Evolutionary conservation across 2,888 invertebrate species (phyloP).

Genomic region (Synanthedon myopaeformis): DNA sequence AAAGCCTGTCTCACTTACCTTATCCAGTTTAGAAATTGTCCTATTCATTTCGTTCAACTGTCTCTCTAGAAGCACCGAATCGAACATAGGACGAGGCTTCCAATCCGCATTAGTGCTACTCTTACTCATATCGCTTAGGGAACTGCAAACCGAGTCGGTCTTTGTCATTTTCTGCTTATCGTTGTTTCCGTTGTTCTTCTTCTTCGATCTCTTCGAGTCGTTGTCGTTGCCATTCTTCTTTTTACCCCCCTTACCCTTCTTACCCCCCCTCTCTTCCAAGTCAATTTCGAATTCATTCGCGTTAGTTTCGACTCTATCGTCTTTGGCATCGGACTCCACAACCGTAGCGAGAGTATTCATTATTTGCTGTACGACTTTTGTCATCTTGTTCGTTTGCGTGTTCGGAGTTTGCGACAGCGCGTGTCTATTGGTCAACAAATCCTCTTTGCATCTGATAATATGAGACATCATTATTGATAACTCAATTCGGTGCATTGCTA

Average conservation of each 20-base stretch:
- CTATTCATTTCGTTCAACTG: conserved; percentile 67
- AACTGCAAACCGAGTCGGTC: conserved; percentile 46
- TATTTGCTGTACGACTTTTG: conserved; percentile 31
- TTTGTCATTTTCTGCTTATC: conserved; percentile 30
- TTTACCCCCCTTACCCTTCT: conserved; percentile 10
- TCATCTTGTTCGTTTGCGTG: conserved; percentile 26
- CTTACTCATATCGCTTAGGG: conserved; percentile 42
- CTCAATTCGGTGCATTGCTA: too few species aligned
- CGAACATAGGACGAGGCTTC: conserved; percentile 16
- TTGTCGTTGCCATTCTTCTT: conserved; percentile 7
- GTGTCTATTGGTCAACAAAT: too few species aligned
- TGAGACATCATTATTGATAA: too few species aligned
- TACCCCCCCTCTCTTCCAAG: conserved; percentile 11
- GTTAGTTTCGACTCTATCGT: conserved; percentile 9
- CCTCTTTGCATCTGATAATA: too few species aligned
- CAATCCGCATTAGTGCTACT: conserved; percentile 21
- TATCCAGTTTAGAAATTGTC: conserved; percentile 40
- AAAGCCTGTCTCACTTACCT: conserved; percentile 18
- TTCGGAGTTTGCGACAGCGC: conserved; percentile 2
- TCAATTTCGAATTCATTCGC: conserved; percentile 13
- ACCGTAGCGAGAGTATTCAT: conserved; percentile 26
- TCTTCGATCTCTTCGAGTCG: conserved; percentile 6
- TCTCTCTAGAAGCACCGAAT: conserved; percentile 60
- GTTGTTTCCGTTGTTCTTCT: conserved; percentile 14
- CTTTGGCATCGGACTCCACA: not conserved